phyloP scores from a whole-genome alignment of 2,113 vertebrate species.

The Ursus arctos region DNA sequence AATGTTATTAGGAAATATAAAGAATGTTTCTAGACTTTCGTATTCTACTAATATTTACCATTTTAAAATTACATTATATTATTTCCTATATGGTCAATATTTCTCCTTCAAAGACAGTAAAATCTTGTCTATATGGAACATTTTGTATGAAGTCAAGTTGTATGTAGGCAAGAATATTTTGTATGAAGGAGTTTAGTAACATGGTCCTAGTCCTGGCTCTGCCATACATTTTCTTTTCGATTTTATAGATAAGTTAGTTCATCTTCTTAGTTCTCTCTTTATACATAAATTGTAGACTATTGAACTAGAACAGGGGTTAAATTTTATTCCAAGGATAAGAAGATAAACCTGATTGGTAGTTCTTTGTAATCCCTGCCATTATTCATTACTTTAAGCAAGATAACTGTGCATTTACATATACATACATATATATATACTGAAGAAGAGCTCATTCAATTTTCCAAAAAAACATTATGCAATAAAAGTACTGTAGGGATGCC shows the following conservation, averaged over 20 bases:
- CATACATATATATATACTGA: background rate
- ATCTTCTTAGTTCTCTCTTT: background rate
- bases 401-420: background rate
- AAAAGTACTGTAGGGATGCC: background rate
- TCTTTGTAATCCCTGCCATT: background rate
- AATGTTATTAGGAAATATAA: conserved; percentile 14
- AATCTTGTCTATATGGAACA: background rate
- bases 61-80: background rate
- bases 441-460: background rate
- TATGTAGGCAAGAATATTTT: background rate
- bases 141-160: background rate
- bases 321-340: conserved; percentile 43
- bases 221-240: background rate
- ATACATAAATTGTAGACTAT: background rate
- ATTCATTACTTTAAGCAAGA: background rate
- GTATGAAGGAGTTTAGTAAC: background rate
- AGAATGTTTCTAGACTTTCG: background rate
- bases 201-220: background rate
- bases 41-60: background rate
- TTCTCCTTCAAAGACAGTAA: background rate
- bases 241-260: conserved; percentile 50
- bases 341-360: background rate
- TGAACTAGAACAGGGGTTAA: background rate
- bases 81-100: background rate
- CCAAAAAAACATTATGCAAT: background rate